Evolutionary conservation across 2,888 invertebrate genomes (phyloP).

Genomic region (Chaitophorus viminalis): DNA sequence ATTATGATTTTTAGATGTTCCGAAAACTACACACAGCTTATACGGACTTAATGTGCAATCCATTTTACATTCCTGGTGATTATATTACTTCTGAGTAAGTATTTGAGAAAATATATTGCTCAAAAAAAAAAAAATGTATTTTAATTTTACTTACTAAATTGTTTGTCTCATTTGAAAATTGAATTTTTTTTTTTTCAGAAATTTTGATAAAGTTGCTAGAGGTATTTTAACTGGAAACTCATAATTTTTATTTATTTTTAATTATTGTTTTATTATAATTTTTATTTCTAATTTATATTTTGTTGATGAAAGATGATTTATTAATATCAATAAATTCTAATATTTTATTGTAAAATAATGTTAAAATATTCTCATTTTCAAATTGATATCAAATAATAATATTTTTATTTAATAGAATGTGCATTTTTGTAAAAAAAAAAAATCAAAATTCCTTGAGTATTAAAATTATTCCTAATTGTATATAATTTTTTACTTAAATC

Average conservation of each 20-base stretch:
- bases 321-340: background rate
- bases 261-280: background rate
- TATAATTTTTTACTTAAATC: too few relatives aligned
- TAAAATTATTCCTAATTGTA: too few relatives aligned
- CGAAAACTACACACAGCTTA: constrained; percentile 91
- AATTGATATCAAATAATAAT: background rate
- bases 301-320: background rate
- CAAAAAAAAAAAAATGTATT: too few relatives aligned
- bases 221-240: constrained; percentile 42
- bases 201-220: constrained; percentile 47
- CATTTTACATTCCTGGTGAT: constrained; percentile 95
- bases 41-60: constrained; percentile 94
- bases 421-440: too few relatives aligned
- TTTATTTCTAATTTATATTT: background rate
- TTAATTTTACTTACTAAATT: too few relatives aligned
- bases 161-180: background rate
- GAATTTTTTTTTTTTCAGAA: constrained; percentile 8
- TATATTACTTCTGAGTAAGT: constrained; percentile 86
- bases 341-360: background rate
- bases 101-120: background rate
- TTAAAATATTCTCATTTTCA: background rate
- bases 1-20: constrained; percentile 75
- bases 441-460: too few relatives aligned
- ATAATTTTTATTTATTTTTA: background rate
- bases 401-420: too few relatives aligned